Percentiles rank a stretch among this genome's conserved stretches.
Conservation (phyloP, 2,888 invertebrate species). For the Bibio marci region DNA sequence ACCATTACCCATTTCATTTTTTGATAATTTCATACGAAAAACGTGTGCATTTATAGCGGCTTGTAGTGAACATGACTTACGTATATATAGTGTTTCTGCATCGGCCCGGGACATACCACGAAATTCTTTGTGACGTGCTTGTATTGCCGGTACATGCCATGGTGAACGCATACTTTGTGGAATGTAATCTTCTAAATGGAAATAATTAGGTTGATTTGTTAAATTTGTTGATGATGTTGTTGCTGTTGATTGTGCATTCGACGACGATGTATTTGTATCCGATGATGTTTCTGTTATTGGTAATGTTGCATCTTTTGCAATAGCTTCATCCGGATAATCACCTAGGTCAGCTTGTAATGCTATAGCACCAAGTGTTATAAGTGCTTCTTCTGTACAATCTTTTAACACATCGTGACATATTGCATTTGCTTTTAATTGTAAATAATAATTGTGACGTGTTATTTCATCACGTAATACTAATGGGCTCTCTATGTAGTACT, state of each 20-base stretch:
- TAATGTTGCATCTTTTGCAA: neutral
- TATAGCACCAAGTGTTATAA: conserved; percentile 69
- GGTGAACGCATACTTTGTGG: conserved; percentile 45
- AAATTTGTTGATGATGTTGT: neutral
- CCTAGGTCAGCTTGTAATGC: conserved; percentile 89
- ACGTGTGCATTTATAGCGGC: conserved; percentile 81
- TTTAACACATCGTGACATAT: conserved; percentile 44
- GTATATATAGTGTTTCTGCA: conserved; percentile 76
- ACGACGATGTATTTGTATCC: conserved; percentile 21
- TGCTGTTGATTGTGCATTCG: conserved; percentile 24
- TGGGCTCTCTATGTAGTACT: conserved; percentile 87
- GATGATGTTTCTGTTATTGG: neutral
- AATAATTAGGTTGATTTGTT: conserved; percentile 33
- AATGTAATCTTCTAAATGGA: conserved; percentile 74
- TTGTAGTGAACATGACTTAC: conserved; percentile 66
- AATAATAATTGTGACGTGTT: conserved; percentile 84
- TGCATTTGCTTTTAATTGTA: conserved; percentile 83
- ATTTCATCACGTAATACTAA: conserved; percentile 79
- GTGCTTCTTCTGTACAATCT: conserved; percentile 37
- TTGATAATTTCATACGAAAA: conserved; percentile 63
- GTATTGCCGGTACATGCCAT: conserved; percentile 34
- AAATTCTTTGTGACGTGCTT: conserved; percentile 68
- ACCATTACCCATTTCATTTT: conserved; percentile 56
- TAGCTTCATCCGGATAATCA: conserved; percentile 39
- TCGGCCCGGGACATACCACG: conserved; percentile 59